phyloP scores from a whole-genome alignment of 2,888 invertebrate genomes.

The Eulithis testata region DNA sequence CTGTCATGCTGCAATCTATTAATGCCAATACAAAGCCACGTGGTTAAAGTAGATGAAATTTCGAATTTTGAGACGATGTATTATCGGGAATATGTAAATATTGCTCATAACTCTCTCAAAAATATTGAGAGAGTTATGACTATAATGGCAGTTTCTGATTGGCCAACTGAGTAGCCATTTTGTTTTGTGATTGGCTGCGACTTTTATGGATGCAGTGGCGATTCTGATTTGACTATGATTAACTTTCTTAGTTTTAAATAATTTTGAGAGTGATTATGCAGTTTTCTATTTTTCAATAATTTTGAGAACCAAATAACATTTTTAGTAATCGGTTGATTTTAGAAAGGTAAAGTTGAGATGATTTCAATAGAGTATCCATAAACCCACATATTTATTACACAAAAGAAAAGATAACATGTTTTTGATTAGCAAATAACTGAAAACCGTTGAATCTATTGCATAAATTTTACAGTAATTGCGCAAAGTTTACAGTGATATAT shows the following conservation, averaged over 20 bases:
- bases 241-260: background rate
- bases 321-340: too few relatives aligned
- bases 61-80: constrained; percentile 23
- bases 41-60: constrained; percentile 28
- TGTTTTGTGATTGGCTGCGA: constrained; percentile 1
- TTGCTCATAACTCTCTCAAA: too few relatives aligned
- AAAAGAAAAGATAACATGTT: background rate
- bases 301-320: too few relatives aligned
- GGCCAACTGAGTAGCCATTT: background rate
- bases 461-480: constrained; percentile 2
- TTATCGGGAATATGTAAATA: background rate
- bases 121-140: background rate
- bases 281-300: too few relatives aligned
- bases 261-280: background rate
- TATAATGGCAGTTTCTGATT: background rate
- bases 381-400: too few relatives aligned
- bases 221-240: background rate
- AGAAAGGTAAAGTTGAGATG: too few relatives aligned
- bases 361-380: too few relatives aligned
- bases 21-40: constrained; percentile 40
- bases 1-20: constrained; percentile 39
- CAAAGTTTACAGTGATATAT: constrained; percentile 34
- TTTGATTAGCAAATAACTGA: background rate
- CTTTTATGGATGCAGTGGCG: background rate
- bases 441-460: constrained; percentile 6